These are phyloP conservation scores for Prunella fulvescens DNA, from an alignment of 2,113 vertebrate genomes.

Conservation along the genomic window DNA sequence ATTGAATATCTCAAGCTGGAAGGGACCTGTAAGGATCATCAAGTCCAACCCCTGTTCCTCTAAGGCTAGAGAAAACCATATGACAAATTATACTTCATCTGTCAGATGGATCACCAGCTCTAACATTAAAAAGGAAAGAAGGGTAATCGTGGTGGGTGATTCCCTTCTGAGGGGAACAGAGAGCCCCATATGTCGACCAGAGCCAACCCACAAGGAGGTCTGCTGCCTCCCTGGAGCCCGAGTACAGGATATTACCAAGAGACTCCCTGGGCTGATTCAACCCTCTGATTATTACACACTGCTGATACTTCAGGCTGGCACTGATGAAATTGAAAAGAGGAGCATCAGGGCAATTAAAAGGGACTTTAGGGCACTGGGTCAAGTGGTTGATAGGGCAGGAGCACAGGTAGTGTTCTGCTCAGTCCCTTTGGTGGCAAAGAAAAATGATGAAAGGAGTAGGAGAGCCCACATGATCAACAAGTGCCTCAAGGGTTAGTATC, in stretches of 20 bases:
- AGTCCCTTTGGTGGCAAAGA: neutral
- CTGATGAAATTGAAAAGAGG: neutral
- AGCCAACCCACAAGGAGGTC: neutral
- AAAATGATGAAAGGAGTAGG: neutral
- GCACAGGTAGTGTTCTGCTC: neutral
- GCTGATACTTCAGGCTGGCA: neutral
- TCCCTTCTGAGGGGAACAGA: neutral
- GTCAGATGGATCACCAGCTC: neutral
- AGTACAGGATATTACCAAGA: fast-evolving
- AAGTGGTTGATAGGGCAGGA: neutral
- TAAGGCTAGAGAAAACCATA: neutral
- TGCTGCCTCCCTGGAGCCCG: too few species aligned
- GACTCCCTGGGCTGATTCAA: neutral
- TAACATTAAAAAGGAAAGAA: neutral
- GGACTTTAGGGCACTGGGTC: neutral
- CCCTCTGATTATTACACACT: neutral
- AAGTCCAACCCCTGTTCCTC: neutral
- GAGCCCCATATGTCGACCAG: fast-evolving
- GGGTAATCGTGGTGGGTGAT: neutral
- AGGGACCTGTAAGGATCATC: fast-evolving
- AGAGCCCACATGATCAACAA: neutral
- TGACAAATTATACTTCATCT: neutral
- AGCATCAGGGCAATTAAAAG: neutral
- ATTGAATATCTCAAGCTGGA: neutral
- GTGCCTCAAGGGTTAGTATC: neutral